Conservation (phyloP, 2,797 vertebrate genomes). For the Perdix hodgsoniae region DNA sequence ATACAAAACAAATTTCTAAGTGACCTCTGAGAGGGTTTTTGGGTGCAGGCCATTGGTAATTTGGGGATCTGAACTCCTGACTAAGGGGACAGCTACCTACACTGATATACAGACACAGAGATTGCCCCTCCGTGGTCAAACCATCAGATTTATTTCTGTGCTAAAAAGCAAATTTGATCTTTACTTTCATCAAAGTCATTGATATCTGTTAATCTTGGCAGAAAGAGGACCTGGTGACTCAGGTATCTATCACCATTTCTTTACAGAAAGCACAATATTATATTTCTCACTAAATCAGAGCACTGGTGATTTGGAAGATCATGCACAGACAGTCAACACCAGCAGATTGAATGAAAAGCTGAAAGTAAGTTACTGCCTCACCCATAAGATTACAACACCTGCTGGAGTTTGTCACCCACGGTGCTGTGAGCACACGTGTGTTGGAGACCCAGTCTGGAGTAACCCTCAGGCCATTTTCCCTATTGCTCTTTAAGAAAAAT, state of each 20-base stretch:
- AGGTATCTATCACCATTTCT: neutral
- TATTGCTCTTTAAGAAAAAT: neutral
- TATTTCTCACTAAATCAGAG: conserved; percentile 1
- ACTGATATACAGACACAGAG: neutral
- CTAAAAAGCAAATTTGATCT: neutral
- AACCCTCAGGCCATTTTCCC: neutral
- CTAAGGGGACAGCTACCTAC: neutral
- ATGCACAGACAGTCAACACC: neutral
- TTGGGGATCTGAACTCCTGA: neutral
- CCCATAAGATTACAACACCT: neutral
- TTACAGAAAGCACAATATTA: neutral
- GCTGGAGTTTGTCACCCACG: neutral
- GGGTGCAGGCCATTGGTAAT: neutral
- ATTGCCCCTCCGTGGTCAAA: neutral
- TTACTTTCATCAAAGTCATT: neutral
- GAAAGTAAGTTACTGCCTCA: neutral
- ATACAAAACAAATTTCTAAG: neutral
- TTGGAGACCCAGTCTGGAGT: neutral
- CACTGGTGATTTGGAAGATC: neutral
- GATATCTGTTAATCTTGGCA: neutral
- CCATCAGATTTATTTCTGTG: neutral
- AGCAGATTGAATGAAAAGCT: neutral
- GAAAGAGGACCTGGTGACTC: neutral
- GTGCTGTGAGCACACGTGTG: neutral
- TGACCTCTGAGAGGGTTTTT: neutral